These are phyloP conservation scores for Caenorhabditis macrosperma DNA, from an alignment of 2,888 invertebrate species.

Conservation along the genomic window DNA sequence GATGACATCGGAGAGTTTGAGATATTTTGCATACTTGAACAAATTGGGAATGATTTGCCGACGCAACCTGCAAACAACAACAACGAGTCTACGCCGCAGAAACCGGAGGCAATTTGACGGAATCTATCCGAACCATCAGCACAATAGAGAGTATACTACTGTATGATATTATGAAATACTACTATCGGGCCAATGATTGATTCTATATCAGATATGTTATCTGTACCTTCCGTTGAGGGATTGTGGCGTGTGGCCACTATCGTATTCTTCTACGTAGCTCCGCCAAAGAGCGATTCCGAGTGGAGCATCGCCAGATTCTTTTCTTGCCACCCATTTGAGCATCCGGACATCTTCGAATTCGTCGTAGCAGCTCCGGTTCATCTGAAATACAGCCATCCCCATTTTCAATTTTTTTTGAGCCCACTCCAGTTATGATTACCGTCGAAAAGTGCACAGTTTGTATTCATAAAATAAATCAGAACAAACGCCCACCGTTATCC, in stretches of 20 bases:
- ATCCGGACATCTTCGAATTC: slow-evolving; percentile 26
- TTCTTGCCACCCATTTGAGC: slow-evolving; percentile 34
- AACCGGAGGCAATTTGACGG: no score
- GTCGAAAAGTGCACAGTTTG: slow-evolving; percentile 17
- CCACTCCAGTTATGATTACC: slow-evolving; percentile 10
- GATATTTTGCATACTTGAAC: background rate
- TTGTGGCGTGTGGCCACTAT: background rate
- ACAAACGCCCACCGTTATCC: slow-evolving; percentile 10
- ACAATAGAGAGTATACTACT: no score
- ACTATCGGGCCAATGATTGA: no score
- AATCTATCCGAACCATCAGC: no score
- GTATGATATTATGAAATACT: no score
- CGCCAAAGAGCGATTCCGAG: slow-evolving; percentile 3
- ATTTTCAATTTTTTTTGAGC: no score
- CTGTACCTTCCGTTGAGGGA: slow-evolving; percentile 29
- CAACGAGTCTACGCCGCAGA: background rate
- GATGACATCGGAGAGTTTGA: background rate
- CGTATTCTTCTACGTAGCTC: background rate
- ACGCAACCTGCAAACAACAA: slow-evolving; percentile 19
- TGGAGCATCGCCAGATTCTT: background rate
- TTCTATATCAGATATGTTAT: background rate
- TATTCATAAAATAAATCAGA: slow-evolving; percentile 12
- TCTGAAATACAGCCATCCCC: slow-evolving; percentile 5
- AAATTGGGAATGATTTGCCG: slow-evolving; percentile 26
- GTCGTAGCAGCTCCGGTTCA: slow-evolving; percentile 8